These are phyloP conservation scores for Gopherus flavomarginatus DNA, from an alignment of 2,113 vertebrate genomes.

Conservation along the genomic window DNA sequence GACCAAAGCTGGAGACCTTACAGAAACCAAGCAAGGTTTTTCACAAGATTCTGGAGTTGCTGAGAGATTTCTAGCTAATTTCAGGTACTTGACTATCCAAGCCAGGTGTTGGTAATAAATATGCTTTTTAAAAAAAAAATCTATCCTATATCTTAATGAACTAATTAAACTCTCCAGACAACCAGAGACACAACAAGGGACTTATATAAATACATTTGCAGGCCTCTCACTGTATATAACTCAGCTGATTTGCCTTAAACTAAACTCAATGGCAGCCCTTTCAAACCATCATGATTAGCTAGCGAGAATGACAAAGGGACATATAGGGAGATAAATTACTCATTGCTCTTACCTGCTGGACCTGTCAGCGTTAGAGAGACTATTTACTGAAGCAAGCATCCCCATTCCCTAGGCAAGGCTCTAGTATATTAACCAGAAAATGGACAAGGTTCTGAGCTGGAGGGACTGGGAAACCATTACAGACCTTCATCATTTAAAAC, in stretches of 20 bases:
- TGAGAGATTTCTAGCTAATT: background rate
- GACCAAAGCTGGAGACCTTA: background rate
- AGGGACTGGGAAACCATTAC: background rate
- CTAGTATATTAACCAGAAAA: background rate
- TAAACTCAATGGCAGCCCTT: background rate
- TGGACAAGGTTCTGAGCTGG: background rate
- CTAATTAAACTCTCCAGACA: background rate
- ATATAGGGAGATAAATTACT: background rate
- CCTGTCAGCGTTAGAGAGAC: background rate
- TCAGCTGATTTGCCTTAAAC: background rate
- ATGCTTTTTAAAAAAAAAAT: background rate
- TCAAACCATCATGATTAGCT: background rate
- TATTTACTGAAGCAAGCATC: background rate
- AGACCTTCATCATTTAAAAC: background rate
- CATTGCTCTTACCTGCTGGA: background rate
- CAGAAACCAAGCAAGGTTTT: background rate
- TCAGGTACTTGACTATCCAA: background rate
- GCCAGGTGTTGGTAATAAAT: background rate
- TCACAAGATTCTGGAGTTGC: accelerated
- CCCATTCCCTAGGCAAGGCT: background rate
- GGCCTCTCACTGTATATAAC: background rate
- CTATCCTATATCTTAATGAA: background rate
- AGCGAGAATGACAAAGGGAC: background rate
- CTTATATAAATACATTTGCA: background rate
- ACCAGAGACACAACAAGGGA: background rate